phyloP scores from a whole-genome alignment of 2,113 vertebrate species.

The Misgurnus anguillicaudatus region DNA sequence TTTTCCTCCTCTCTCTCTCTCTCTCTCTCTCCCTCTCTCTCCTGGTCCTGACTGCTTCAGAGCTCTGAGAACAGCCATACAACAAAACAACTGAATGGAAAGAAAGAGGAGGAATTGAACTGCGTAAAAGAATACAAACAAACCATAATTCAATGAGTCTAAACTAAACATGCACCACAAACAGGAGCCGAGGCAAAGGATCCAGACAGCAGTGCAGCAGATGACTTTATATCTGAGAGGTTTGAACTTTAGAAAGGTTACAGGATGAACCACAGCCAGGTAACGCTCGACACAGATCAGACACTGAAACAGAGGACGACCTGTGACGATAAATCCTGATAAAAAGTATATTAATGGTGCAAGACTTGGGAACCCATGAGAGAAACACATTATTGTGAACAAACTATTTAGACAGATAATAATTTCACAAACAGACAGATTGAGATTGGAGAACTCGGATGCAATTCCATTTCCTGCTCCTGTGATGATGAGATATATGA shows the following conservation, averaged over 20 bases:
- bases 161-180: background rate
- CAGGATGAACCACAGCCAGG: background rate
- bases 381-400: background rate
- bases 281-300: background rate
- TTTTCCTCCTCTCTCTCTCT: constrained; percentile 5
- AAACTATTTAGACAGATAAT: background rate
- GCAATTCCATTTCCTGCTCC: background rate
- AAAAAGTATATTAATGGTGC: background rate
- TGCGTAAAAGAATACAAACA: too few relatives aligned
- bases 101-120: too few relatives aligned
- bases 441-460: background rate
- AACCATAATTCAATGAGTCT: too few relatives aligned
- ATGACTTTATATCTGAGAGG: background rate
- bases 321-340: background rate
- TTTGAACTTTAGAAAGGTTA: background rate
- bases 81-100: too few relatives aligned
- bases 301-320: constrained; percentile 6
- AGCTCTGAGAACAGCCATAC: too few relatives aligned
- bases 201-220: constrained; percentile 9
- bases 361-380: background rate
- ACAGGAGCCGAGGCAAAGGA: background rate
- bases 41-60: constrained; percentile 6
- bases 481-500: background rate
- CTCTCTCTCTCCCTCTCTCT: background rate
- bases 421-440: constrained; percentile 28